phyloP scores from a whole-genome alignment of 2,797 vertebrate species.

The Todus mexicanus region DNA sequence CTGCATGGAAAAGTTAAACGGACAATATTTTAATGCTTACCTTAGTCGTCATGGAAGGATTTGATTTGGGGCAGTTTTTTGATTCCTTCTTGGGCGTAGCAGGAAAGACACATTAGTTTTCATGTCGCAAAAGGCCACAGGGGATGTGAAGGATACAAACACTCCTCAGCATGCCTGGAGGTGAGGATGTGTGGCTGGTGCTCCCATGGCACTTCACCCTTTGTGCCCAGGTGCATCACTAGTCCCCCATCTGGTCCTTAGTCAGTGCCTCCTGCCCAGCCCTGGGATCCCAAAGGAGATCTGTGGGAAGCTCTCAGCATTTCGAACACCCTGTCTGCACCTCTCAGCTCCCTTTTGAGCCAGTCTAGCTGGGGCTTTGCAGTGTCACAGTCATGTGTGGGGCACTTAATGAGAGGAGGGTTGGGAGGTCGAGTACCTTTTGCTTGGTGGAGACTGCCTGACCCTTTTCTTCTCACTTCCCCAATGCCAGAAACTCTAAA shows the following conservation, averaged over 20 bases:
- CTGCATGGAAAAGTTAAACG: background rate
- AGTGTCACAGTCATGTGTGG: background rate
- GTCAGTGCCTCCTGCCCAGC: background rate
- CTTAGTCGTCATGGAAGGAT: background rate
- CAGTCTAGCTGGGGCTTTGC: background rate
- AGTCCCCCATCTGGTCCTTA: too few species aligned
- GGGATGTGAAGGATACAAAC: background rate
- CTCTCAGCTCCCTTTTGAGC: background rate
- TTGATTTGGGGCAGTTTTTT: background rate
- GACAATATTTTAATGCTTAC: background rate
- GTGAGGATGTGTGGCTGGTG: background rate
- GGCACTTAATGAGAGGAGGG: background rate
- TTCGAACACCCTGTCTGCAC: background rate
- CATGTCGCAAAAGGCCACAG: background rate
- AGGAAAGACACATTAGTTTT: background rate
- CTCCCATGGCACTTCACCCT: background rate
- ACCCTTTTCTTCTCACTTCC: background rate
- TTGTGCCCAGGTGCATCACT: background rate
- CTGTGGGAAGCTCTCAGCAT: background rate
- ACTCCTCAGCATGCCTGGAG: fast-evolving
- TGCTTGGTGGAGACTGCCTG: background rate
- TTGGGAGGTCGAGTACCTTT: background rate
- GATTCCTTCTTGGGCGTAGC: background rate
- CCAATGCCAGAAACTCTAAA: background rate
- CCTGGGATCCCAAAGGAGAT: background rate